These are phyloP conservation scores for Paralichthys olivaceus DNA, from an alignment of 2,113 vertebrate genomes.

Conservation along the genomic window DNA sequence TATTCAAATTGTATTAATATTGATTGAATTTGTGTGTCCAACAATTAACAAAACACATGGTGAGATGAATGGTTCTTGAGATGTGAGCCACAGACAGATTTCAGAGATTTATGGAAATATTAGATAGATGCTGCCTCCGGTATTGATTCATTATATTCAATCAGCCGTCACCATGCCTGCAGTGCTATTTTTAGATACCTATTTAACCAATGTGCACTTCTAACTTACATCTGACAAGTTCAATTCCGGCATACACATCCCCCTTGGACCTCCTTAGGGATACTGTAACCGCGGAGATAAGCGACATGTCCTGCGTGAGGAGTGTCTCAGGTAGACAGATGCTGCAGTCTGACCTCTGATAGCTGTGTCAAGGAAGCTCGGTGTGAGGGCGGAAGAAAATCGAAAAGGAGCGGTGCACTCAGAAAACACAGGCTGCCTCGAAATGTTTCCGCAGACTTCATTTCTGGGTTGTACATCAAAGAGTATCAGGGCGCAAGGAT, in stretches of 20 bases:
- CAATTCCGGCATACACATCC: constrained; percentile 18
- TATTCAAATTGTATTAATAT: too few species aligned
- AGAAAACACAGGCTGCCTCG: constrained; percentile 22
- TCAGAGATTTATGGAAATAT: background rate
- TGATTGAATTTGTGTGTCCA: too few species aligned
- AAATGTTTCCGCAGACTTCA: constrained; percentile 44
- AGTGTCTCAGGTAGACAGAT: constrained; percentile 61
- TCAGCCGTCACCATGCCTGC: background rate
- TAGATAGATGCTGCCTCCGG: background rate
- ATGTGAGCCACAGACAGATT: too few species aligned
- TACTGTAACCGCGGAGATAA: constrained; percentile 51
- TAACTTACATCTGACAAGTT: constrained; percentile 23
- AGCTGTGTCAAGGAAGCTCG: constrained; percentile 63
- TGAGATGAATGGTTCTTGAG: too few species aligned
- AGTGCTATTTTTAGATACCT: background rate
- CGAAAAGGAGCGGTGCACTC: constrained; percentile 42
- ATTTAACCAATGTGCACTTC: background rate
- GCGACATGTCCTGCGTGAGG: constrained; percentile 33
- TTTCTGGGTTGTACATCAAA: constrained; percentile 49
- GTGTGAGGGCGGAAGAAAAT: constrained; percentile 45
- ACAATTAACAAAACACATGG: too few species aligned
- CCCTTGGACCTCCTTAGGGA: constrained; percentile 31
- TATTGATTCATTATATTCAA: background rate
- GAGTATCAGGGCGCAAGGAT: constrained; percentile 23
- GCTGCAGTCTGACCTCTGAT: constrained; percentile 61